Conservation (phyloP, 2,797 vertebrate species). For the Taenioides sp. region DNA sequence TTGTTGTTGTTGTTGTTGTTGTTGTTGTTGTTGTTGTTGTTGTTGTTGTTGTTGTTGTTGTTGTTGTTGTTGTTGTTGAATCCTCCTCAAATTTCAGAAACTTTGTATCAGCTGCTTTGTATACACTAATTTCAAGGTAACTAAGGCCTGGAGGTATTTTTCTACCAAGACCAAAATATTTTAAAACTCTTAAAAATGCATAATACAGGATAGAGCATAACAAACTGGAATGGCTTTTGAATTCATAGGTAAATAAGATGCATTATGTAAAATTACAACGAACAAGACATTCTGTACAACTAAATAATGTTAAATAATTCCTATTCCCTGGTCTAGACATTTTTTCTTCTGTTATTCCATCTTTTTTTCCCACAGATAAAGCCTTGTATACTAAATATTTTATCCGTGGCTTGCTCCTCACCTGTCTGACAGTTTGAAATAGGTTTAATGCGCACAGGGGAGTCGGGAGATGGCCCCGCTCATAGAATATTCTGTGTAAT, state of each 20-base stretch:
- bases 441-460: conserved; percentile 19
- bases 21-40: no score
- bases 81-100: no score
- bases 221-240: no score
- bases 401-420: conserved; percentile 17
- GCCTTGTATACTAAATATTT: not conserved
- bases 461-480: conserved; percentile 15
- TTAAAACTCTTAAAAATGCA: not conserved
- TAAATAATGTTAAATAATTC: not conserved
- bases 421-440: conserved; percentile 30
- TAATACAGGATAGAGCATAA: not conserved
- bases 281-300: no score
- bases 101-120: not conserved
- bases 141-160: not conserved
- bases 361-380: not conserved
- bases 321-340: not conserved
- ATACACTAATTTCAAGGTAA: not conserved
- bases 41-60: no score
- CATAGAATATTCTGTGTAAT: conserved; percentile 33
- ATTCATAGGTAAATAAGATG: no score
- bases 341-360: not conserved
- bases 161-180: not conserved
- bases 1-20: no score
- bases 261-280: no score
- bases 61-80: no score